Base-by-base conservation (phyloP, 2,113 vertebrate species). In the Menura novaehollandiae region DNA sequence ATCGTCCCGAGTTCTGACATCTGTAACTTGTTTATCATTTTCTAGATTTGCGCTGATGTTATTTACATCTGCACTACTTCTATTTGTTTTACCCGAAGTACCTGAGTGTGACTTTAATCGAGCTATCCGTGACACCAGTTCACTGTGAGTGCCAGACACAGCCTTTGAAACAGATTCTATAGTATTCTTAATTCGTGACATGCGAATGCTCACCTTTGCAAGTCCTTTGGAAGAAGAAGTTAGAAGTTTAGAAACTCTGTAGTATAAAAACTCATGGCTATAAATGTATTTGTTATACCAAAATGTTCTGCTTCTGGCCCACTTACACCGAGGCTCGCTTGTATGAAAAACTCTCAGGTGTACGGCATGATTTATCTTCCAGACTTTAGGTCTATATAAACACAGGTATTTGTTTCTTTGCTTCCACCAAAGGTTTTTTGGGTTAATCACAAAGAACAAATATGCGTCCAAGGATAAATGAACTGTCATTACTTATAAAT, bases 121-220 rank as follows among this genome's bases (percentile, higher is more conserved):
- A 89, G 98, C 97, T 85, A 99, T 98, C 88, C 97, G 98, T 85
- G 99, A 98, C 86, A 99, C 95, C 76, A 99, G 98, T 79, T 99
- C 98, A 80, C 98, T 98, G 80, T 99, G 99, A 35, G 98, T 98
- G 58, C 98, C 98, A 91, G 98, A 98, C 93, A 99, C 98, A 78
- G 98, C 99, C 98, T 99, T 99, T 58, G 99, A 99, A 96, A 99
- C 98, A 79, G 98, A 99, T 91, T 98, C 98, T 91, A 99, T 97
- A 64, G 99, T 99, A 94, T 68, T 99, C 97, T 97, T 99, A 96
- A 99, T 98, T 59, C 98, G 98, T 43, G 98, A 99, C 99, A 99
- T 99, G 97, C 93, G 98, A 98, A 95, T 98, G 94, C 93, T 99
- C 87, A 98, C 96, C 97, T 98, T 97, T 13, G 95, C 73, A 84